phyloP scores from a whole-genome alignment of 2,888 invertebrate species.

The Rhamphomyia laevipes region DNA sequence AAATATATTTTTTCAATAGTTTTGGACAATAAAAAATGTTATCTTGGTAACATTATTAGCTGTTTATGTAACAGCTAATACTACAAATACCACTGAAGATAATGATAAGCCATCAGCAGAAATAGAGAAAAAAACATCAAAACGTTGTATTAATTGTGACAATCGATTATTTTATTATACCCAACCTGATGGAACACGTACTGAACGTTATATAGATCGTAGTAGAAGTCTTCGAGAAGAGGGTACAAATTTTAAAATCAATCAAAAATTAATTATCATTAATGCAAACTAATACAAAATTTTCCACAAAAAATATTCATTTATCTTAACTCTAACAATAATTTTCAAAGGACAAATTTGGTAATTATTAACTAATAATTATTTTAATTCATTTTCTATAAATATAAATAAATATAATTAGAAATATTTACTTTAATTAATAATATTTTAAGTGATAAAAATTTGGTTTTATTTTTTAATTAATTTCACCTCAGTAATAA shows the following conservation, averaged over 20 bases:
- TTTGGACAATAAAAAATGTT: no score
- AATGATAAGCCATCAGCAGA: no score
- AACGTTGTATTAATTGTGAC: conserved; percentile 29
- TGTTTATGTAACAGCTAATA: no score
- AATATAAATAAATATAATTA: not conserved
- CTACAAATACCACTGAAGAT: no score
- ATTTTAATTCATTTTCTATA: not conserved
- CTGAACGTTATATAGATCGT: conserved; percentile 25
- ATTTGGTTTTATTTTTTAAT: no score
- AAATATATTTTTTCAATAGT: no score
- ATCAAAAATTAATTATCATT: no score
- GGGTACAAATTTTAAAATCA: not conserved
- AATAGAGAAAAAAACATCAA: conserved; percentile 24
- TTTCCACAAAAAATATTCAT: not conserved
- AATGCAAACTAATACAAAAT: not conserved
- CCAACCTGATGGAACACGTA: conserved; percentile 26
- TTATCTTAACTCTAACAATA: not conserved
- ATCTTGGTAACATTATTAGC: no score
- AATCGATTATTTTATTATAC: conserved; percentile 28
- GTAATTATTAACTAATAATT: not conserved
- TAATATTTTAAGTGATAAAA: no score
- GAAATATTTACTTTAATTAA: no score
- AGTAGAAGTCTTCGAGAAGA: conserved; percentile 11
- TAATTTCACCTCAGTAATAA: no score
- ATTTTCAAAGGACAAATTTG: not conserved